These are phyloP conservation scores for Tympanuchus pallidicinctus DNA, from an alignment of 2,113 vertebrate species.

Conservation along the genomic window DNA sequence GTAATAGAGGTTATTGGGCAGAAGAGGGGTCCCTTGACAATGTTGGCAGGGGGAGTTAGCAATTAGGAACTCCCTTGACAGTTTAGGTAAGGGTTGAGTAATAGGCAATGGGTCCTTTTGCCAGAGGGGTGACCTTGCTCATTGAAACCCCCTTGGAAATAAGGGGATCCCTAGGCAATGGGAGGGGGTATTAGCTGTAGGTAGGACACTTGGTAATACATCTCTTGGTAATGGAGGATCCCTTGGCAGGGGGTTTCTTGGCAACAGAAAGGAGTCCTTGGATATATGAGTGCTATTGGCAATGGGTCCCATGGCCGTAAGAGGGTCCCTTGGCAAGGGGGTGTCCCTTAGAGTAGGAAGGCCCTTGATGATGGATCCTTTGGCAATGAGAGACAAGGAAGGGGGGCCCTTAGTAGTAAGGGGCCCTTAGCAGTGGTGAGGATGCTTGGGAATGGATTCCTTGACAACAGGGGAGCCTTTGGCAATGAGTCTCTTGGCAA, in stretches of 20 bases:
- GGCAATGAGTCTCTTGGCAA: not conserved
- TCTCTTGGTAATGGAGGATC: not conserved
- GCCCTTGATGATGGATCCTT: not conserved
- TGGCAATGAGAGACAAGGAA: not conserved
- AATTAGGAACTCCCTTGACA: too few relatives aligned
- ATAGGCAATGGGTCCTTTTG: too few relatives aligned
- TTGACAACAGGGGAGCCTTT: not conserved
- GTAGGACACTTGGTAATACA: not conserved
- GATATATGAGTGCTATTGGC: not conserved
- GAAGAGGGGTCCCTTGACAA: too few relatives aligned
- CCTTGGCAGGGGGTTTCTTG: not conserved
- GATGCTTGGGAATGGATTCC: accelerated
- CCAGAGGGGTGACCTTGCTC: too few relatives aligned
- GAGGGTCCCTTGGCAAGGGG: too few relatives aligned
- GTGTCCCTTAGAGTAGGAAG: not conserved
- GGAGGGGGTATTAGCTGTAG: too few relatives aligned
- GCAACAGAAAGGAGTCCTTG: not conserved
- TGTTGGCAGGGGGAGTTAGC: too few relatives aligned
- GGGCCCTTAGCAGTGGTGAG: not conserved
- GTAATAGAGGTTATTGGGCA: too few relatives aligned
- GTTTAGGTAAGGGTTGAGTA: too few relatives aligned
- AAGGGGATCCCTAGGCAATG: not conserved
- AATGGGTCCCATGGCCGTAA: not conserved
- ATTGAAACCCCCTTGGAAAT: not conserved
- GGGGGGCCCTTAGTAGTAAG: not conserved